Conservation (phyloP, 1,140 invertebrate genomes). For the Orchestia grillus region DNA sequence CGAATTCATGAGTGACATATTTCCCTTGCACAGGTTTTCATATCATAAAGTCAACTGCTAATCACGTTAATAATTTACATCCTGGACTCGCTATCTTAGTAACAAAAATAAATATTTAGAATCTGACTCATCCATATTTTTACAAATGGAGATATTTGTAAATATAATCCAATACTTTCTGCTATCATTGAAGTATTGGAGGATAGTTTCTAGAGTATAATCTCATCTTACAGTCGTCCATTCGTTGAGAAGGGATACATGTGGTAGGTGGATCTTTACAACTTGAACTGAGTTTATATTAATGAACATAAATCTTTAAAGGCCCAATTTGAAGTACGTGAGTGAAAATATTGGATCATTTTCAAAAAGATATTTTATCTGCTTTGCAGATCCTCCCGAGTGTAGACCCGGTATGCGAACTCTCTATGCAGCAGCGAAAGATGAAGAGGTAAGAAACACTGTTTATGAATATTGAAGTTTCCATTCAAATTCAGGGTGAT, state of each 20-base stretch:
- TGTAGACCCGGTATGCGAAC: background rate
- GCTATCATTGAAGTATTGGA: too few species aligned
- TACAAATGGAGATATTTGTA: too few species aligned
- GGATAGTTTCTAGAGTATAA: background rate
- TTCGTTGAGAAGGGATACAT: background rate
- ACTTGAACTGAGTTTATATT: background rate
- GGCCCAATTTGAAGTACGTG: background rate
- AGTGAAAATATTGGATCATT: too few species aligned
- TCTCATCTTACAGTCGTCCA: background rate
- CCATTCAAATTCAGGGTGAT: background rate
- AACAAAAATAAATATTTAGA: too few species aligned
- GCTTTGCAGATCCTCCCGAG: conserved; percentile 17
- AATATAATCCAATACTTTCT: too few species aligned
- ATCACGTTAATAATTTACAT: too few species aligned
- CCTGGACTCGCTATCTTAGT: too few species aligned
- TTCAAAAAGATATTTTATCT: background rate
- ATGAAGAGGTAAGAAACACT: conserved; percentile 22
- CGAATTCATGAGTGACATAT: too few species aligned
- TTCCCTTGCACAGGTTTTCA: too few species aligned
- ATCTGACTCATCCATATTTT: too few species aligned
- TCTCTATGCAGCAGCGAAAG: conserved; percentile 9
- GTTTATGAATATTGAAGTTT: background rate
- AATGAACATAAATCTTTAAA: background rate
- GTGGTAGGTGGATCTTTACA: background rate
- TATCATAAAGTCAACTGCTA: too few species aligned